Conservation (phyloP, 2,888 invertebrate genomes). For the Caenorhabditis angaria region DNA sequence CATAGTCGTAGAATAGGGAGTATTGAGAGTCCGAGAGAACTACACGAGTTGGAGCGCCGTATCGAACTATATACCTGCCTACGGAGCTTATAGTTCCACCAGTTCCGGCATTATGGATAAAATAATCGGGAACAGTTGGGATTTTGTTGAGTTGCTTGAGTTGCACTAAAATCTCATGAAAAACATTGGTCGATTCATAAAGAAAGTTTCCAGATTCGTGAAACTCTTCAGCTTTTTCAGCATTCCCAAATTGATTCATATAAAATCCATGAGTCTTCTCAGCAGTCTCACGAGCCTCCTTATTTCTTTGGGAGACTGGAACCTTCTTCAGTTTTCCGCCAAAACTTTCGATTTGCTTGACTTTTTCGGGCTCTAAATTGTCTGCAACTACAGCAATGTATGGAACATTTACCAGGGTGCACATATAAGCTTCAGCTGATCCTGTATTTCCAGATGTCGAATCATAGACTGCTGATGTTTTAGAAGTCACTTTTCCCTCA, state of each 20-base stretch:
- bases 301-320: slow-evolving; percentile 29
- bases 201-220: slow-evolving; percentile 61
- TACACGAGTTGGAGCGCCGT: slow-evolving; percentile 55
- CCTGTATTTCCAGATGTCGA: slow-evolving; percentile 69
- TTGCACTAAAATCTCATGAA: slow-evolving; percentile 61
- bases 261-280: slow-evolving; percentile 56
- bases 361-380: slow-evolving; percentile 59
- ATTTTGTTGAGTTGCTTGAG: slow-evolving; percentile 34
- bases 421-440: slow-evolving; percentile 66
- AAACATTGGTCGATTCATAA: slow-evolving; percentile 60
- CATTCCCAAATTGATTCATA: slow-evolving; percentile 67
- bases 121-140: slow-evolving; percentile 52
- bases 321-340: slow-evolving; percentile 58
- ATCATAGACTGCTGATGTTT: slow-evolving; percentile 62
- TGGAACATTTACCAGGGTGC: slow-evolving; percentile 52
- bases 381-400: slow-evolving; percentile 64
- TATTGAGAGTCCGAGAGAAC: slow-evolving; percentile 63
- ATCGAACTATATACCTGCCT: slow-evolving; percentile 62
- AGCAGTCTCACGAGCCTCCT: slow-evolving; percentile 47
- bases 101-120: slow-evolving; percentile 64
- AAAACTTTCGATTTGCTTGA: slow-evolving; percentile 55
- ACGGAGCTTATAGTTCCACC: slow-evolving; percentile 66
- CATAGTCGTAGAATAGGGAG: slow-evolving; percentile 66
- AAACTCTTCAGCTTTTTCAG: slow-evolving; percentile 63
- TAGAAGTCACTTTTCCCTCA: slow-evolving; percentile 51